Evolutionary conservation across 2,888 invertebrate species (phyloP).

Genomic region (Biston stratarius): DNA sequence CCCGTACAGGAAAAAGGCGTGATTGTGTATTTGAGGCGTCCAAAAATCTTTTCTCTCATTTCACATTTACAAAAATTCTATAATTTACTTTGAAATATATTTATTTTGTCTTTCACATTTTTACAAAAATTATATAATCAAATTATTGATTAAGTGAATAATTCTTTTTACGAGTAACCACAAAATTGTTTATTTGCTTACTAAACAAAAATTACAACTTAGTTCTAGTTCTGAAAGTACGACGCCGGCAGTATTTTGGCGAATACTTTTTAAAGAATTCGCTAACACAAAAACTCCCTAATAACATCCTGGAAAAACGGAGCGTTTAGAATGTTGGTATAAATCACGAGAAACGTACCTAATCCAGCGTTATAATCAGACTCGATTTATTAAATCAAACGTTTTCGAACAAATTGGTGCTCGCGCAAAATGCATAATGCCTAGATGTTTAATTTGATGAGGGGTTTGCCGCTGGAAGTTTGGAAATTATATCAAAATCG

Average conservation of each 20-base stretch:
- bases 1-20: no score
- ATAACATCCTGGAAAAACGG: slow-evolving; percentile 48
- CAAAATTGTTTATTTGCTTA: no score
- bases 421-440: slow-evolving; percentile 79
- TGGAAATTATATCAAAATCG: slow-evolving; percentile 78
- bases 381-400: slow-evolving; percentile 76
- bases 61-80: no score
- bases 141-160: no score
- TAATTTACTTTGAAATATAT: no score
- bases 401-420: slow-evolving; percentile 72
- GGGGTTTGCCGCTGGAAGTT: slow-evolving; percentile 65
- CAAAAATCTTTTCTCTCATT: no score
- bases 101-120: no score
- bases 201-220: no score
- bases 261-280: slow-evolving; percentile 20
- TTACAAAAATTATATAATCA: no score
- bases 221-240: no score
- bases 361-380: slow-evolving; percentile 62
- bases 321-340: slow-evolving; percentile 61
- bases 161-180: no score
- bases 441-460: slow-evolving; percentile 81
- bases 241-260: not conserved
- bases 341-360: slow-evolving; percentile 58
- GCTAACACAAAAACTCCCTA: slow-evolving; percentile 39
- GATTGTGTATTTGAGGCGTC: no score